These are phyloP conservation scores for Heterodera carotae DNA, from an alignment of 1,140 invertebrate species.

Conservation along the genomic window DNA sequence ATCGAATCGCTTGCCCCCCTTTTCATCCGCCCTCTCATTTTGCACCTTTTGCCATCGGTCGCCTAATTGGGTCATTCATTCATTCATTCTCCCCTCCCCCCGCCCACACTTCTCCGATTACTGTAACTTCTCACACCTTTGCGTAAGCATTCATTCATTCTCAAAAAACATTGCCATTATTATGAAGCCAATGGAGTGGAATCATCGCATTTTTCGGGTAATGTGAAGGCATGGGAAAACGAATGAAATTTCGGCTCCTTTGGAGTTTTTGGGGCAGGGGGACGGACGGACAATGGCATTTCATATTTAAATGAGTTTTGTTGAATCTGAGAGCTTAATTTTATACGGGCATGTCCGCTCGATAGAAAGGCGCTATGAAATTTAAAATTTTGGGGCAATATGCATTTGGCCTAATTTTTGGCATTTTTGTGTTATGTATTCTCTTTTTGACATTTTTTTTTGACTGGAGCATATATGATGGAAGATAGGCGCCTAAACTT, in stretches of 20 bases:
- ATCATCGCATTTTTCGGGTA: not conserved
- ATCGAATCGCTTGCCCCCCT: no score
- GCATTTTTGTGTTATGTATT: no score
- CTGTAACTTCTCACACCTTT: not conserved
- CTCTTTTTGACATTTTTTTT: no score
- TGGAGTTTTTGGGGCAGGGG: not conserved
- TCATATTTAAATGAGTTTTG: no score
- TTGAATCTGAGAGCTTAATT: no score
- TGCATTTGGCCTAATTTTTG: no score
- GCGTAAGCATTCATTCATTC: not conserved
- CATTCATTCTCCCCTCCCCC: not conserved
- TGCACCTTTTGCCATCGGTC: no score
- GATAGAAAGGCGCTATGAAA: no score
- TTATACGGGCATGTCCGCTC: no score
- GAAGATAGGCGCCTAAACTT: no score
- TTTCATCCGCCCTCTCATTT: not conserved
- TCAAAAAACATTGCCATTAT: not conserved
- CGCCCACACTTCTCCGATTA: not conserved
- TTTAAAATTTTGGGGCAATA: no score
- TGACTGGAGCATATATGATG: no score
- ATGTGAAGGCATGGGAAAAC: not conserved
- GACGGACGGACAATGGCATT: not conserved
- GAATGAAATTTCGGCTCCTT: not conserved
- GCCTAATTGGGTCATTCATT: not conserved
- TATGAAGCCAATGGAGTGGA: not conserved